phyloP scores from a whole-genome alignment of 2,113 vertebrate species.

The Alces alces region DNA sequence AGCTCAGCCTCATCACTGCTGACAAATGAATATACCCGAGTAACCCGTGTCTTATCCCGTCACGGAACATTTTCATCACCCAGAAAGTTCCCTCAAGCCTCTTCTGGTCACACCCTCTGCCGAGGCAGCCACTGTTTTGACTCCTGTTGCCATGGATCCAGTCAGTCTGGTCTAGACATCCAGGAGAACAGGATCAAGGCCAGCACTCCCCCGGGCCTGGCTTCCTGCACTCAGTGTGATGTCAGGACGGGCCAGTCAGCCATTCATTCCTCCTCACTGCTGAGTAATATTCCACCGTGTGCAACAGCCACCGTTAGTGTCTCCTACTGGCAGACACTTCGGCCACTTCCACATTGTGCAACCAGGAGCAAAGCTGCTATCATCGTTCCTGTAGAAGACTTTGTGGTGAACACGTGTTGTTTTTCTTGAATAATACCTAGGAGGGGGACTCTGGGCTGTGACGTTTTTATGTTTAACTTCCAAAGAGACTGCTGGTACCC shows the following conservation, averaged over 20 bases:
- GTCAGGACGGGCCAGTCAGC: rapidly evolving
- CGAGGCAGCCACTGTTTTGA: not conserved
- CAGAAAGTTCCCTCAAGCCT: not conserved
- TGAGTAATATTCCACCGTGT: rapidly evolving
- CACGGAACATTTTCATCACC: no score
- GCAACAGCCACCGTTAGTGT: rapidly evolving
- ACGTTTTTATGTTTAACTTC: rapidly evolving
- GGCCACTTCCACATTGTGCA: not conserved
- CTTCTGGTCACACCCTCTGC: not conserved
- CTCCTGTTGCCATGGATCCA: not conserved
- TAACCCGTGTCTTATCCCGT: not conserved
- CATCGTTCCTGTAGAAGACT: no score
- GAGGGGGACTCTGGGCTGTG: not conserved
- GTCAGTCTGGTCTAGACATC: no score
- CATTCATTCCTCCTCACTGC: rapidly evolving
- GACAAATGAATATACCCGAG: rapidly evolving
- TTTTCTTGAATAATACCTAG: not conserved
- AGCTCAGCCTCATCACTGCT: rapidly evolving
- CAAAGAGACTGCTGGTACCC: not conserved
- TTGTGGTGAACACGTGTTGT: not conserved
- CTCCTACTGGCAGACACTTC: rapidly evolving
- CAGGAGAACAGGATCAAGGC: rapidly evolving
- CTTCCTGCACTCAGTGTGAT: rapidly evolving
- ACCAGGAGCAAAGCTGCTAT: not conserved
- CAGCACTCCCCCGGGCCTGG: rapidly evolving